phyloP scores from a whole-genome alignment of 2,888 invertebrate genomes.

The Lordiphosa fenestrarum region DNA sequence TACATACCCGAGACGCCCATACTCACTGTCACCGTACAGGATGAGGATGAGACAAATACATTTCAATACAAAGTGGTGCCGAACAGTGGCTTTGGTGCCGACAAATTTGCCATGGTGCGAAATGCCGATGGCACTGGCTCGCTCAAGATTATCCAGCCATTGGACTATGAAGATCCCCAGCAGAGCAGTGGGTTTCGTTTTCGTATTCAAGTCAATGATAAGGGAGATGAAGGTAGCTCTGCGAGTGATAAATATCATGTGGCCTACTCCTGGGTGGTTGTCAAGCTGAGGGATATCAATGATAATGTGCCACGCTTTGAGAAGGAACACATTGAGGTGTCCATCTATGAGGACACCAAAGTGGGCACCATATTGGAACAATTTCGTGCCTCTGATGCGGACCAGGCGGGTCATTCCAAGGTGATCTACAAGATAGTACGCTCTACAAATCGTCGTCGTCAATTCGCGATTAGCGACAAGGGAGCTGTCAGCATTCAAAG shows the following conservation, averaged over 20 bases:
- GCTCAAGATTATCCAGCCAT: conserved; percentile 94
- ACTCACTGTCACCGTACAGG: conserved; percentile 95
- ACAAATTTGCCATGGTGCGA: conserved; percentile 97
- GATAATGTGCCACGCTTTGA: conserved; percentile 98
- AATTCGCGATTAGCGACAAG: conserved; percentile 95
- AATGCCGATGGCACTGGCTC: conserved; percentile 97
- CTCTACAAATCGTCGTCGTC: conserved; percentile 93
- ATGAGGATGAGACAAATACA: conserved; percentile 96
- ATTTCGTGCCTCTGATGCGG: conserved; percentile 96
- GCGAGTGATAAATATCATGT: conserved; percentile 98
- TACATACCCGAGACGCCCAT: conserved; percentile 95
- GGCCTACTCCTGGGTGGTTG: conserved; percentile 96
- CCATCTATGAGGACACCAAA: conserved; percentile 94
- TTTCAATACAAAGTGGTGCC: conserved; percentile 96
- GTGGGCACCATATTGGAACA: conserved; percentile 94
- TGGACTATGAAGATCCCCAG: conserved; percentile 95
- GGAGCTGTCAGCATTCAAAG: conserved; percentile 96
- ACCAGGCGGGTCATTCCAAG: conserved; percentile 94
- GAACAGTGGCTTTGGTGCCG: conserved; percentile 95
- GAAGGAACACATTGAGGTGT: conserved; percentile 93
- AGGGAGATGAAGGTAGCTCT: conserved; percentile 94
- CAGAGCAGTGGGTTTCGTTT: conserved; percentile 97
- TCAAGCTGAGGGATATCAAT: conserved; percentile 95
- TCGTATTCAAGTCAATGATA: conserved; percentile 94
- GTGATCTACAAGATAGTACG: conserved; percentile 94